Evolutionary conservation across 2,113 vertebrate genomes (phyloP).

Genomic region (Charadrius vociferus): DNA sequence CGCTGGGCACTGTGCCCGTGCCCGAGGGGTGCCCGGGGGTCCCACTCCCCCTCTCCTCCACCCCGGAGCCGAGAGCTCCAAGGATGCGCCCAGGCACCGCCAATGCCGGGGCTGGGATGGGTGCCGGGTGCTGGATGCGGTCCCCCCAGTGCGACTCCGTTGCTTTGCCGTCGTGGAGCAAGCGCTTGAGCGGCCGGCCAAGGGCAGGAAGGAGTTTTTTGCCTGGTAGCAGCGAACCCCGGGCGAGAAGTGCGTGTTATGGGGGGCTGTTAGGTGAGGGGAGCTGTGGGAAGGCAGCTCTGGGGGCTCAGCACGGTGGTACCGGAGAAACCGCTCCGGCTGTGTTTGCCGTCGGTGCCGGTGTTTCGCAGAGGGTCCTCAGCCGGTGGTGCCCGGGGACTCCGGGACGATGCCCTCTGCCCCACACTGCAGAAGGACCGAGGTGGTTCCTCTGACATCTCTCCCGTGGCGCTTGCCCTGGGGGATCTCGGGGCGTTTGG

Average conservation of each 20-base stretch:
- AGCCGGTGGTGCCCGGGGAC: rapidly evolving
- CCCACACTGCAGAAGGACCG: rapidly evolving
- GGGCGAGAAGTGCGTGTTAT: rapidly evolving
- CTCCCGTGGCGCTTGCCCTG: not conserved
- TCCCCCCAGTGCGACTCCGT: not conserved
- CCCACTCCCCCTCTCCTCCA: not conserved
- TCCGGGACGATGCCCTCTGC: rapidly evolving
- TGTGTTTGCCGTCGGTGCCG: rapidly evolving
- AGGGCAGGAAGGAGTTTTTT: not conserved
- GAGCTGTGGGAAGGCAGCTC: not conserved
- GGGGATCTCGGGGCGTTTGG: not conserved
- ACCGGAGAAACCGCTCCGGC: rapidly evolving
- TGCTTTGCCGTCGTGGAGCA: rapidly evolving
- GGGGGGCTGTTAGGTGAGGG: rapidly evolving
- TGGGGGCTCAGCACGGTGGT: rapidly evolving
- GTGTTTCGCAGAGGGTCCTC: not conserved
- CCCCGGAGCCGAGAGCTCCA: not conserved
- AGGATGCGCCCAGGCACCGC: not conserved
- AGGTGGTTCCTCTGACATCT: not conserved
- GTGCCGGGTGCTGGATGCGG: rapidly evolving
- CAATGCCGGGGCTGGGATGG: rapidly evolving
- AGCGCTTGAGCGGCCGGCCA: rapidly evolving
- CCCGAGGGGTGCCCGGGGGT: rapidly evolving
- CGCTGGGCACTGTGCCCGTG: rapidly evolving
- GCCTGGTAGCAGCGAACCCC: not conserved